Evolutionary conservation across 2,113 vertebrate species (phyloP), one percentile per base, ranked within the genome.

Genomic region (Salvelinus namaycush): DNA sequence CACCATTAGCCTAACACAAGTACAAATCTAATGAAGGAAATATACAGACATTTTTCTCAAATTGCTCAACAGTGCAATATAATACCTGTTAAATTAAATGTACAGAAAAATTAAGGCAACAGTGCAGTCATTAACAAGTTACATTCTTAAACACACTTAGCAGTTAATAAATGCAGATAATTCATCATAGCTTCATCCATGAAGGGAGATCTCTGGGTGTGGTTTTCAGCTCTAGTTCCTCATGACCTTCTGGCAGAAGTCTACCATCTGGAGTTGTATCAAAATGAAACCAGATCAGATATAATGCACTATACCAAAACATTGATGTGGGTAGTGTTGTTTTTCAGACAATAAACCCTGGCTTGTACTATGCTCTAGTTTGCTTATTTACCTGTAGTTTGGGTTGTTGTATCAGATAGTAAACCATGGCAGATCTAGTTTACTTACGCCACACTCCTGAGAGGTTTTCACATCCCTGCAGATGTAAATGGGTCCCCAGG

Each of bases 401-500:
- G 49, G 49, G 49, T 51, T 51, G 13, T 51, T 16, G 49, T 51
- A 14, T 51, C 49, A 51, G 49, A 54, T 54, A 54, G 3, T 54
- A 54, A 14, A 54, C 49, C 49, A 54, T 54, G 49, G 49, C 49
- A 54, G 12, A 54, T 20, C 39, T 44, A 44, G 8, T 72, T 0
- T 16, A 81, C 95, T 88, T 85, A 96, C 96, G 31, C 93, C 87
- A 81, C 92, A 93, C 27, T 66, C 81, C 74, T 13, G 75, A 12
- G 93, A 87, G 0, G 86, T 89, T 39, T 85, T 74, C 0, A 70
- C 14, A 73, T 92, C 80, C 54, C 82, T 91, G 90, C 93, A 90
- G 94, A 94, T 94, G 87, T 94, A 94, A 24, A 57, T 13, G 0
- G 92, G 93, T 1, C 90, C 92, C 79, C 88, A 91, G 77, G 89